A percentile compares a stretch with the other conserved stretches of the same genome.
Evolutionary conservation across 1,140 invertebrate species (phyloP).

Genomic region (Aricia agestis): DNA sequence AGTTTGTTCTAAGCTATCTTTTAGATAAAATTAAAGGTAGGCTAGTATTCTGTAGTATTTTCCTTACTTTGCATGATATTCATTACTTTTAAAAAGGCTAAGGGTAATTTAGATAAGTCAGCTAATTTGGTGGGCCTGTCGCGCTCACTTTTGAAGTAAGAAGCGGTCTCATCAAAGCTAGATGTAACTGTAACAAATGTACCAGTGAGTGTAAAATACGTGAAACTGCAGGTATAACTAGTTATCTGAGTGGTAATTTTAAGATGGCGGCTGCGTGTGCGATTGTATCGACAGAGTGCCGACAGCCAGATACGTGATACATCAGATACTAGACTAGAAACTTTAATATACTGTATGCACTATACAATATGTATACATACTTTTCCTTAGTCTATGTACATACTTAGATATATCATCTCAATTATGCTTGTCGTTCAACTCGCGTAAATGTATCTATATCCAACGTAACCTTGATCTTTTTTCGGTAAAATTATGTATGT

Average conservation of each 20-base stretch:
- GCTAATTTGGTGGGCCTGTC: background rate
- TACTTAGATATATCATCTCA: too few relatives aligned
- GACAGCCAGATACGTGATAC: background rate
- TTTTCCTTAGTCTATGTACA: too few relatives aligned
- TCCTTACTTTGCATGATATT: too few relatives aligned
- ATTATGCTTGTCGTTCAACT: too few relatives aligned
- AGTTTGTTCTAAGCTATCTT: too few relatives aligned
- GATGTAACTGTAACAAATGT: background rate
- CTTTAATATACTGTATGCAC: background rate
- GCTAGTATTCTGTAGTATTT: too few relatives aligned
- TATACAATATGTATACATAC: too few relatives aligned
- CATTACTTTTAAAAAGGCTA: background rate
- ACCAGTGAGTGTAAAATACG: background rate
- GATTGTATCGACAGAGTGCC: background rate
- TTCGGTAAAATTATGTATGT: too few relatives aligned
- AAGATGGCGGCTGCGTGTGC: background rate
- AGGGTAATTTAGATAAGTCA: background rate
- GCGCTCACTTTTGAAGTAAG: background rate
- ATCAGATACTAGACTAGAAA: constrained; percentile 1
- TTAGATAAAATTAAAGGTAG: too few relatives aligned
- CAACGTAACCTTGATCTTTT: too few relatives aligned
- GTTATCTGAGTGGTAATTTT: background rate
- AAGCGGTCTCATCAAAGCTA: background rate
- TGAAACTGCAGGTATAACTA: background rate
- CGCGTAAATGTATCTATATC: too few relatives aligned